Base-by-base conservation (phyloP, 1,140 invertebrate species). In the Idris sp. region DNA sequence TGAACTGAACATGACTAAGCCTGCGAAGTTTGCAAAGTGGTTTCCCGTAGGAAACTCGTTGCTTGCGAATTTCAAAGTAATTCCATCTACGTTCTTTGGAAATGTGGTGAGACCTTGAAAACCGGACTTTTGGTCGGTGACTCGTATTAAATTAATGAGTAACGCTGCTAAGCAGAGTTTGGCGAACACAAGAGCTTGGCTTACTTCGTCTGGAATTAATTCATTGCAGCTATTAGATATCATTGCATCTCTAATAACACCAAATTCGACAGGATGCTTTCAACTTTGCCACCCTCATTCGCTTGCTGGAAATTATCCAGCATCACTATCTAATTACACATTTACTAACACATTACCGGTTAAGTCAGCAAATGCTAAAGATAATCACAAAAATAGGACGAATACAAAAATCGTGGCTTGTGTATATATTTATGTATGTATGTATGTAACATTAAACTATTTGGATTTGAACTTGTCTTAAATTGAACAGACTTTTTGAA, bases 401-500 rank as follows among this genome's bases (percentile, higher is more conserved):
- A n/a, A n/a, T n/a, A n/a, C n/a, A n/a, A n/a, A n/a, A n/a, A n/a
- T n/a, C n/a, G n/a, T n/a, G n/a, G n/a, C n/a, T n/a, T n/a, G n/a
- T n/a, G n/a, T n/a, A n/a, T n/a, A n/a, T n/a, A n/a, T n/a, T n/a
- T n/a, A n/a, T n/a, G n/a, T n/a, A n/a, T n/a, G n/a, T n/a, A n/a
- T n/a, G n/a, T n/a, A 22, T 22, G 19, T 69, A 38, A 25, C 48
- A 46, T 41, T 62, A 40, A 51, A 58, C 11, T 30, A 26, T 15
- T 10, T 25, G 14, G 4, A 14, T 11, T 13, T 11, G 9, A 58
- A 19, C 8, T 44, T 16, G 44, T 36, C 49, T 18, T 48, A 14
- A 77, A 76, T 31, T 54, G 79, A 83, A 43, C 85, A 78, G 84
- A 64, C 81, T 53, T 75, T 79, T 88, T 89, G 80, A 89, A 84